A percentile compares a stretch with the other conserved stretches of the same genome.
phyloP scores from a whole-genome alignment of 23 tunicate genomes.

The Halocynthia aurantium region DNA sequence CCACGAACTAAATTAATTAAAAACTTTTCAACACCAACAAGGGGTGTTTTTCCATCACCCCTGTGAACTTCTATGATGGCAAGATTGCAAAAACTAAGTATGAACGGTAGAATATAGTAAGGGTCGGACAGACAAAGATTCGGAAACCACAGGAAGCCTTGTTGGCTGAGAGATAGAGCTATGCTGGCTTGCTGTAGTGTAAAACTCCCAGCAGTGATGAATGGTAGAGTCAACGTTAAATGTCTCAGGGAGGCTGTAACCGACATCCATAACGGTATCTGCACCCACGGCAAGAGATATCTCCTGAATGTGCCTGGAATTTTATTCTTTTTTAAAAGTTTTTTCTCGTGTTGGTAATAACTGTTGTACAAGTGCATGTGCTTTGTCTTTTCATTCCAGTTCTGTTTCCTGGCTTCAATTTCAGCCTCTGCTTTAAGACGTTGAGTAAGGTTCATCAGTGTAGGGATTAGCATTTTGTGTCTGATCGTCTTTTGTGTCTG shows the following conservation, averaged over 20 bases:
- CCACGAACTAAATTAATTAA: slow-evolving; percentile 31
- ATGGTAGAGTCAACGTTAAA: slow-evolving; percentile 50
- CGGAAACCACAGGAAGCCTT: slow-evolving; percentile 70
- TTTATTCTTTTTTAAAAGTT: slow-evolving; percentile 40
- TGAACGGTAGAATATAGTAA: slow-evolving; percentile 40
- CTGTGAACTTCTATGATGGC: slow-evolving; percentile 68
- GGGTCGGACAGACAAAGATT: slow-evolving; percentile 45
- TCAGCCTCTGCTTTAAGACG: slow-evolving; percentile 33
- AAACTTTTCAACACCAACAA: slow-evolving; percentile 27
- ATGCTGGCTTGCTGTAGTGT: neutral
- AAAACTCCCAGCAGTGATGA: slow-evolving; percentile 3
- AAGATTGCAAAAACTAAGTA: slow-evolving; percentile 44
- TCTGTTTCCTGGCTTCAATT: slow-evolving; percentile 29
- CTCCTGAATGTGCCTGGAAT: slow-evolving; percentile 50
- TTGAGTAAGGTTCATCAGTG: slow-evolving; percentile 19
- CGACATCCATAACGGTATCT: slow-evolving; percentile 77
- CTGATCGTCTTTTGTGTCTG: slow-evolving; percentile 48
- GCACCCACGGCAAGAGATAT: slow-evolving; percentile 61
- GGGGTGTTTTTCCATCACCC: slow-evolving; percentile 65
- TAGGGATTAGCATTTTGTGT: slow-evolving; percentile 29
- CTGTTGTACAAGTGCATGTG: slow-evolving; percentile 16
- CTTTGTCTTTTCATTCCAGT: slow-evolving; percentile 51
- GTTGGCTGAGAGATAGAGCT: slow-evolving; percentile 27
- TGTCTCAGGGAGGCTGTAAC: slow-evolving; percentile 60
- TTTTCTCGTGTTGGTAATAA: slow-evolving; percentile 24